Evolutionary conservation across 2,797 vertebrate genomes (phyloP).

Genomic region (Scomberomorus guttatus): DNA sequence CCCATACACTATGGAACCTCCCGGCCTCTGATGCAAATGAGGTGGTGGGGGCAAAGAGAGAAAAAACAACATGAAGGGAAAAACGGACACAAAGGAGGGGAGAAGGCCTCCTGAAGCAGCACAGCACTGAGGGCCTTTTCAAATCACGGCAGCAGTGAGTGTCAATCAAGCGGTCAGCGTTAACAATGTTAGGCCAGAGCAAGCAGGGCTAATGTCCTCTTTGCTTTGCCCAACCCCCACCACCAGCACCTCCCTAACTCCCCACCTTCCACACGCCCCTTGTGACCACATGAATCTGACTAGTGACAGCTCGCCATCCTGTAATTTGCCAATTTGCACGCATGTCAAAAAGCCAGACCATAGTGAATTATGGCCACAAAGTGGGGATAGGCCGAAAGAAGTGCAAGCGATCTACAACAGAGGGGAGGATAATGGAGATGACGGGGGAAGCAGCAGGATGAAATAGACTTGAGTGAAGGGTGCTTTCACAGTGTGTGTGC

Average conservation of each 20-base stretch:
- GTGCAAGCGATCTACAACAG: conserved; percentile 71
- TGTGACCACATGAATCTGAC: conserved; percentile 83
- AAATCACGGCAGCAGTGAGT: conserved; percentile 75
- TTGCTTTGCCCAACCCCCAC: conserved; percentile 67
- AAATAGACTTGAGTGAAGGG: conserved; percentile 76
- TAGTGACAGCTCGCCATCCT: conserved; percentile 83
- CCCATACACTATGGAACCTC: conserved; percentile 77
- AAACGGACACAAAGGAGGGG: conserved; percentile 75
- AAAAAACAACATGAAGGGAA: conserved; percentile 80
- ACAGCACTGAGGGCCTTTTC: conserved; percentile 70
- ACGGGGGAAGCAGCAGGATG: conserved; percentile 67
- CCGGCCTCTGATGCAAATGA: conserved; percentile 91
- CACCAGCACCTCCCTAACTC: conserved; percentile 56
- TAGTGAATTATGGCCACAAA: conserved; percentile 84
- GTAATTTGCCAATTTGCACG: conserved; percentile 89
- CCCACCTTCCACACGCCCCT: conserved; percentile 74
- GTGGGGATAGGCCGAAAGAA: conserved; percentile 78
- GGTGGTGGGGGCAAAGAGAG: conserved; percentile 79
- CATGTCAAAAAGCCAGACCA: conserved; percentile 86
- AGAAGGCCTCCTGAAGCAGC: conserved; percentile 69
- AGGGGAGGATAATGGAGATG: conserved; percentile 75
- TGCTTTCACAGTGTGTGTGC: conserved; percentile 62
- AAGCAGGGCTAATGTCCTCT: conserved; percentile 75
- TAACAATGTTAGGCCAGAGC: conserved; percentile 86
- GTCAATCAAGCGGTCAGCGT: conserved; percentile 83